Conservation (phyloP, 2,888 invertebrate genomes). For the Pyrocoelia pectoralis region DNA sequence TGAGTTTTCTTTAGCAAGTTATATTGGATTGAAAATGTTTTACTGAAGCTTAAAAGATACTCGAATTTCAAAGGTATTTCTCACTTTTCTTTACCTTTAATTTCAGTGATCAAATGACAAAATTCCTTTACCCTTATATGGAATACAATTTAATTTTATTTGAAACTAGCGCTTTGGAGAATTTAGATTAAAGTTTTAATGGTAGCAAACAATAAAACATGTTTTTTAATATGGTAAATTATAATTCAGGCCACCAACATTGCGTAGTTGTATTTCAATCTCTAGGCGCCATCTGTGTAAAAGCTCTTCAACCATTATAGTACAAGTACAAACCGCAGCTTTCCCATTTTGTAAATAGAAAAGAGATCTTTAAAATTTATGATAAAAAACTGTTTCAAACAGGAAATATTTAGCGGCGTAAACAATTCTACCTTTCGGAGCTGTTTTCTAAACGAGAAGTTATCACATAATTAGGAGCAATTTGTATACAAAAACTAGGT, state of each 20-base stretch:
- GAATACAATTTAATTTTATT: neutral
- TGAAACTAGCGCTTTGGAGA: neutral
- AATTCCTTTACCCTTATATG: neutral
- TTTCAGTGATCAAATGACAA: conserved; percentile 1
- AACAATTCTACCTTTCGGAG: too few species aligned
- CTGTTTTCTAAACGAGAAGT: too few species aligned
- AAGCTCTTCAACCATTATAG: neutral
- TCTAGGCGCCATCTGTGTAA: neutral
- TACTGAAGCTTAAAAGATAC: neutral
- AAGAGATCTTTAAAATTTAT: neutral
- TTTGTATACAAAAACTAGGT: too few species aligned
- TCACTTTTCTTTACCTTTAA: neutral
- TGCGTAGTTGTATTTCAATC: neutral
- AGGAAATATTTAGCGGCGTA: too few species aligned
- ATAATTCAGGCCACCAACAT: neutral
- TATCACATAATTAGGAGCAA: too few species aligned
- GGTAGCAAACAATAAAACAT: too few species aligned
- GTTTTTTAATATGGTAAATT: too few species aligned
- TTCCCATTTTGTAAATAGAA: neutral
- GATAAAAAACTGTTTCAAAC: too few species aligned
- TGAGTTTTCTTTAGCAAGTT: conserved; percentile 6
- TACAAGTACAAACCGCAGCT: neutral
- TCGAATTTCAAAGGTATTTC: conserved; percentile 1
- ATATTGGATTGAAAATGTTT: neutral
- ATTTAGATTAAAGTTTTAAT: too few species aligned